Conservation (phyloP, 2,113 vertebrate genomes). For the Serinus canaria region DNA sequence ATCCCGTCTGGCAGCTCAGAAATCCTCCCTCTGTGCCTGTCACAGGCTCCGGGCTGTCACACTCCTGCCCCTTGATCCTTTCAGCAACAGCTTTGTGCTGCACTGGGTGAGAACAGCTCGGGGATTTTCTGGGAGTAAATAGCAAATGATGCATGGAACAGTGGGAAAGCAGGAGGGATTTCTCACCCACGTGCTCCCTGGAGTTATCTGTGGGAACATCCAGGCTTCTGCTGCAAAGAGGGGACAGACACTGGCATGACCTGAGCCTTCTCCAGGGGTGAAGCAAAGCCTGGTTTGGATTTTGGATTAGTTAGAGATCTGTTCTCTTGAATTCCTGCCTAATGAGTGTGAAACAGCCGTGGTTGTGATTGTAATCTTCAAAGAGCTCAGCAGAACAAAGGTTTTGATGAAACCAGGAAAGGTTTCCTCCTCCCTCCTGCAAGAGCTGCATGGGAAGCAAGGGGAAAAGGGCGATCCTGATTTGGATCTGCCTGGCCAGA, state of each 20-base stretch:
- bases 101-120: not conserved
- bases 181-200: not conserved
- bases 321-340: not conserved
- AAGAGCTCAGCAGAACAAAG: constrained; percentile 2
- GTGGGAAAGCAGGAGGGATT: not conserved
- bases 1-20: not conserved
- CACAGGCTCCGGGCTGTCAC: not conserved
- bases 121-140: not conserved
- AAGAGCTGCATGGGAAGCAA: not conserved
- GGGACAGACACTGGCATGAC: not conserved
- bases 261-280: not conserved
- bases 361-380: not conserved
- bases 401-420: not conserved
- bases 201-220: not conserved
- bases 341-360: not conserved
- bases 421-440: not conserved
- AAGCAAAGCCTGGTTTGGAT: not conserved
- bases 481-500: not conserved
- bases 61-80: constrained; percentile 9
- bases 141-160: not conserved
- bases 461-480: not conserved
- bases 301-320: not conserved
- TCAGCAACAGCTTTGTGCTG: constrained; percentile 11
- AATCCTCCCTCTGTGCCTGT: not conserved
- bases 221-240: not conserved